These are phyloP conservation scores for Ginglymostoma cirratum DNA, from an alignment of 2,113 vertebrate species.

Conservation along the genomic window DNA sequence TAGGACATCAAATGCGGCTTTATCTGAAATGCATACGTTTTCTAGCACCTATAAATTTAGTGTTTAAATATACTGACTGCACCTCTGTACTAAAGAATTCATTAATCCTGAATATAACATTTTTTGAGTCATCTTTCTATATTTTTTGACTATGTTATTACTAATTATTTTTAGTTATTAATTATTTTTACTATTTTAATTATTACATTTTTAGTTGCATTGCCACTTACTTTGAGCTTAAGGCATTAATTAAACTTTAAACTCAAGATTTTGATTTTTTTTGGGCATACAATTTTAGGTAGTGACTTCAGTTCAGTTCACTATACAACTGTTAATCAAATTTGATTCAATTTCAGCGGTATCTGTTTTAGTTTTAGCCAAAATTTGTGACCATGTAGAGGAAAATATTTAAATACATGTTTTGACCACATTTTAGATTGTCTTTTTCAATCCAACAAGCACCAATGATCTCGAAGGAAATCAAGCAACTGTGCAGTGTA, in stretches of 20 bases:
- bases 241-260: neutral
- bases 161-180: neutral
- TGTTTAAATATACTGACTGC: neutral
- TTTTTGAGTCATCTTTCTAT: neutral
- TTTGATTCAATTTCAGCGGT: neutral
- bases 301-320: neutral
- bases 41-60: no score
- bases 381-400: neutral
- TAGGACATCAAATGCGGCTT: neutral
- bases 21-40: neutral
- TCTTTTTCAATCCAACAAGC: no score
- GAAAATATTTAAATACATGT: neutral
- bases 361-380: neutral
- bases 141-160: neutral
- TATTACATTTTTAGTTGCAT: neutral
- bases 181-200: no score
- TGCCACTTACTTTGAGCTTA: neutral
- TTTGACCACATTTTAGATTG: neutral
- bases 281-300: neutral
- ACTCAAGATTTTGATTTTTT: neutral
- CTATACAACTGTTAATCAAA: neutral
- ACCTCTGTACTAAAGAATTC: neutral
- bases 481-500: neutral
- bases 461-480: neutral
- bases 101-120: neutral